These are phyloP conservation scores for Dendronephthya gigantea DNA, from an alignment of 64 coral and sea anemone genomes.

Conservation along the genomic window DNA sequence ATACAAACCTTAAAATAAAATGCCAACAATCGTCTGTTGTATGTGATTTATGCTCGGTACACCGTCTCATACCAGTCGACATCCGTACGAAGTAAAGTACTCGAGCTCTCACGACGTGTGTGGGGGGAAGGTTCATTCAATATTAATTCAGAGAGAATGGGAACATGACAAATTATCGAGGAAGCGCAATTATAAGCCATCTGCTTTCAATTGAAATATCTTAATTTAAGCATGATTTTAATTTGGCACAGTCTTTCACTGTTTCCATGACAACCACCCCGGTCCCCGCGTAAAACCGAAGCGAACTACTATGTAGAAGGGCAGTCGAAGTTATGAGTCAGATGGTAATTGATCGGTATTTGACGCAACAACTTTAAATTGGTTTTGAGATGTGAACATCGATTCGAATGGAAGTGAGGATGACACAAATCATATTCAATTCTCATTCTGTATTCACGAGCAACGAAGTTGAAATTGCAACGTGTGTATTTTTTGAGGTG, in stretches of 20 bases:
- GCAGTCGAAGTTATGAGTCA: too few species aligned
- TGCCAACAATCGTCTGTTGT: neutral
- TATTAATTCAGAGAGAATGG: neutral
- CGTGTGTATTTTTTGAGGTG: too few species aligned
- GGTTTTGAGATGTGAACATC: too few species aligned
- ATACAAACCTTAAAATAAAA: neutral
- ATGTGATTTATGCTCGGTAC: neutral
- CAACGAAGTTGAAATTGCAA: too few species aligned
- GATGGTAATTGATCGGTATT: too few species aligned
- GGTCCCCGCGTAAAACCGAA: neutral
- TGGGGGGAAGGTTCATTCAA: neutral
- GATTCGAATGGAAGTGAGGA: too few species aligned
- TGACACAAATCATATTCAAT: too few species aligned
- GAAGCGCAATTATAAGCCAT: neutral
- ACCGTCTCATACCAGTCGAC: neutral
- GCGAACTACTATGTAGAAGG: too few species aligned
- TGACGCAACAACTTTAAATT: too few species aligned
- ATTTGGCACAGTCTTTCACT: neutral
- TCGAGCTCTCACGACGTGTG: neutral
- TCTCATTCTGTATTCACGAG: too few species aligned
- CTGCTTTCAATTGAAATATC: neutral
- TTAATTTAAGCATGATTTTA: neutral
- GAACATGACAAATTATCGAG: neutral
- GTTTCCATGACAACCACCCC: neutral
- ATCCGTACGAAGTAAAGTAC: neutral